Evolutionary conservation across 2,888 invertebrate species (phyloP), one percentile per base, ranked within the genome.

Genomic region (Hirtodrosophila cameraria): DNA sequence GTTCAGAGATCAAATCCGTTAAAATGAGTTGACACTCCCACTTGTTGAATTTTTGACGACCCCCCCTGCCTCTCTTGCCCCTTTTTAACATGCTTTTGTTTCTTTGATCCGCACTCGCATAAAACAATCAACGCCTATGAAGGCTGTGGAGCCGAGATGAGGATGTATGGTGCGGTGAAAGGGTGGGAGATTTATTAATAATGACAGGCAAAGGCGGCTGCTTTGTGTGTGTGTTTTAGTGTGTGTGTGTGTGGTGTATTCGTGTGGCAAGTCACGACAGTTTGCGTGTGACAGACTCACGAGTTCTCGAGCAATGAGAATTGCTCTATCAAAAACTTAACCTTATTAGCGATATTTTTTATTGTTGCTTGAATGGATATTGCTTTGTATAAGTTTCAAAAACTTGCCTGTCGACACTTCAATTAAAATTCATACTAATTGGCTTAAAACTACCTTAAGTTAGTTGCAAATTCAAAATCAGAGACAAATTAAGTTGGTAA

Each of bases 1-100:
- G 85, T 70, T 81, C 60, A 64, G 35, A 77, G 78, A 77, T 84
- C 84, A 83, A 83, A 80, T 80, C 74, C 60, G 59, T 69, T 49
- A 48, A 76, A 59, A 33, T 43, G 42, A 61, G 54, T 63, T 25
- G 49, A 12, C 48, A 53, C 53, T 57, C 68, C 59, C 72, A 54
- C 60, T 58, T 70, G 53, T 61, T 57, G 46, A 33, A 33, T 42
- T 33, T 52, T 36, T 20, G 33, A 6, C 8, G 23, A 27, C 28
- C 39, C 31, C 12, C 13, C 11, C 35, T 27, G 7, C 8, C 8
- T 8, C 28, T 27, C 12, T 11, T 9, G 28, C 13, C 23, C n/a
- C n/a, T 1, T 20, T 33, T 33, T 36, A 9, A 46, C 25, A 41
- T 45, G 49, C 33, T 55, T 38, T 58, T 55, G 46, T 58, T 25